These are phyloP conservation scores for Caprella mutica DNA, from an alignment of 2,888 invertebrate genomes.

Conservation along the genomic window DNA sequence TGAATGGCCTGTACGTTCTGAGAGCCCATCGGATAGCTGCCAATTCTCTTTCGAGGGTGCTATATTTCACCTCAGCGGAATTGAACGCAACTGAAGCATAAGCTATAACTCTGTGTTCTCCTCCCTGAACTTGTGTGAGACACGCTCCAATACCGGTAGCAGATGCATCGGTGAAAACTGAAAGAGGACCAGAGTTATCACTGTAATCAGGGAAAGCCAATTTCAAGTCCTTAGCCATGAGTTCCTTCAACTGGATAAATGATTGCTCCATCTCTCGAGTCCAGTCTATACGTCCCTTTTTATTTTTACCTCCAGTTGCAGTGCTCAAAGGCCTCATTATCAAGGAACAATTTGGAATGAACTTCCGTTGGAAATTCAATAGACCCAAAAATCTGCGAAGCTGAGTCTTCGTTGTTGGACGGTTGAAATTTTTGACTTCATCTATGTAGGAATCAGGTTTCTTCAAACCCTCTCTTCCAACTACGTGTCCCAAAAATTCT, in stretches of 20 bases:
- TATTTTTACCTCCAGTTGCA: background rate
- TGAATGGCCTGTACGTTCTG: background rate
- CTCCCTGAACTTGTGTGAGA: background rate
- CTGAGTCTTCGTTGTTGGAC: background rate
- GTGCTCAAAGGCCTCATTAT: background rate
- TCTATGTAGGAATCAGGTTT: background rate
- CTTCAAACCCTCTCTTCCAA: background rate
- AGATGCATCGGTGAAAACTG: background rate
- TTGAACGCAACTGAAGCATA: constrained; percentile 1
- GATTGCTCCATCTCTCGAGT: background rate
- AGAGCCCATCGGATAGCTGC: constrained; percentile 1
- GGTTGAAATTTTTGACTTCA: background rate
- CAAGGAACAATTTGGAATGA: background rate
- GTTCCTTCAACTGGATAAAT: background rate
- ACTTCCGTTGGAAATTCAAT: background rate
- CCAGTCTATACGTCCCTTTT: too few relatives aligned
- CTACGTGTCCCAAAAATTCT: background rate
- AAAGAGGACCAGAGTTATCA: background rate
- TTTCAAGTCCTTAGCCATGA: background rate
- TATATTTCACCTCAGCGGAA: background rate
- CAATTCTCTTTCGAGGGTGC: background rate
- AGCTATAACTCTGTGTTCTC: background rate
- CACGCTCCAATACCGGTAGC: background rate
- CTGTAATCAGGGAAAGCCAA: background rate
- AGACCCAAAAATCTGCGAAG: background rate